These are phyloP conservation scores for Pseudorhiza aurosa DNA, from an alignment of 30 jellyfish, hydroid and myxozoan species.

Conservation along the genomic window DNA sequence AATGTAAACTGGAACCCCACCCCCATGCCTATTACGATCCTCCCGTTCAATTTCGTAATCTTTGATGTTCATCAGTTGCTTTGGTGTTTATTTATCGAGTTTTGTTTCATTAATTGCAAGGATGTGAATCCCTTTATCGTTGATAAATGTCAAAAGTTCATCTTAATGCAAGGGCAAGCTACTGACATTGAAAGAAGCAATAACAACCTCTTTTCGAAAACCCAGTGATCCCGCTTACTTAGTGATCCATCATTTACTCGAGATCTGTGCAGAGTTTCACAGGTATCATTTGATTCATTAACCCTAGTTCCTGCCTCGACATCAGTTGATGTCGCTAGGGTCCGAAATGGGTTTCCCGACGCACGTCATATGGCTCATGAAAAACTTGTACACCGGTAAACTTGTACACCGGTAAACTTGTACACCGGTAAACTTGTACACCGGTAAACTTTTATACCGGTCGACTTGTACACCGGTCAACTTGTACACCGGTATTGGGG, in stretches of 20 bases:
- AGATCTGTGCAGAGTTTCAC: conserved; percentile 50
- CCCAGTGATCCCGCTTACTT: conserved; percentile 54
- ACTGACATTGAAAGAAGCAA: conserved; percentile 50
- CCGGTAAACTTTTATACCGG: no score
- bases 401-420: no score
- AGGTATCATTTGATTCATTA: conserved; percentile 39
- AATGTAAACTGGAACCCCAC: conserved; percentile 62
- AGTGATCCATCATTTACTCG: conserved; percentile 51
- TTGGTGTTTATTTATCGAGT: conserved; percentile 39
- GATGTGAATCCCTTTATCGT: conserved; percentile 44
- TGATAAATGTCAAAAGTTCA: conserved; percentile 26
- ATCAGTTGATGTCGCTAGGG: conserved; percentile 29
- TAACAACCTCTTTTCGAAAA: conserved; percentile 37
- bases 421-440: no score
- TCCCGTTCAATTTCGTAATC: conserved; percentile 23
- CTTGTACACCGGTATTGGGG: no score
- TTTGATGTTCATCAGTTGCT: conserved; percentile 19
- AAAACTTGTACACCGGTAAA: no score
- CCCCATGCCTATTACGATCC: conserved; percentile 52
- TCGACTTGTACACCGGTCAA: no score
- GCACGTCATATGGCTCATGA: no score
- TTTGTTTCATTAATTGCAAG: conserved; percentile 64
- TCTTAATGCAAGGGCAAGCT: conserved; percentile 46
- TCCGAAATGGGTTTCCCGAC: no score
- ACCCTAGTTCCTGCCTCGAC: conserved; percentile 38